Evolutionary conservation across 2,797 vertebrate genomes (phyloP).

Genomic region (Acanthurus tractus): DNA sequence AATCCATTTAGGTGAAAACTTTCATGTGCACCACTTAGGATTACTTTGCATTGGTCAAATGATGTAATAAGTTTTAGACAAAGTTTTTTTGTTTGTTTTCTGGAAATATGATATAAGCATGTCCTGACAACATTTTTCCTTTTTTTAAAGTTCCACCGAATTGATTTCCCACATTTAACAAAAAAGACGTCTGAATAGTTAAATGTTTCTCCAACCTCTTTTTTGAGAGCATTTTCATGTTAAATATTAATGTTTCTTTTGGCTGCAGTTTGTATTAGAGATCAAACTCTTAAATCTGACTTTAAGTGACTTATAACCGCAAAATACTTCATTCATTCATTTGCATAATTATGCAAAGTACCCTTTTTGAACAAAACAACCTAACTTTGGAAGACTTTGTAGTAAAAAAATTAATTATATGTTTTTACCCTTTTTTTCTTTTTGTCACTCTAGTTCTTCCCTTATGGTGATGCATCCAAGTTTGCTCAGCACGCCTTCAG

Average conservation of each 20-base stretch:
- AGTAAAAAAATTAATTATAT: neutral
- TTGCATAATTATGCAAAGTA: neutral
- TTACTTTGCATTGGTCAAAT: no score
- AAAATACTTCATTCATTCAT: no score
- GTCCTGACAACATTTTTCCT: no score
- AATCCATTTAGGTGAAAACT: no score
- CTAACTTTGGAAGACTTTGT: neutral
- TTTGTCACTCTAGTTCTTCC: constrained; percentile 90
- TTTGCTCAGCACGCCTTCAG: constrained; percentile 98
- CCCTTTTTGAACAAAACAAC: neutral
- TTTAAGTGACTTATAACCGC: neutral
- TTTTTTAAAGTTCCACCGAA: no score
- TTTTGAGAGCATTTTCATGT: neutral
- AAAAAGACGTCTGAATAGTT: no score
- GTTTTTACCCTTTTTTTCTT: neutral
- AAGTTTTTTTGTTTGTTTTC: no score
- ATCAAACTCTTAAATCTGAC: neutral
- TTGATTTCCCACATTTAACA: no score
- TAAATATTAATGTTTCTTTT: neutral
- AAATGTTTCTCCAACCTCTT: no score
- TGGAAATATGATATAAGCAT: no score
- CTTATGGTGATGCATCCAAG: constrained; percentile 97
- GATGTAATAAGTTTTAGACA: no score
- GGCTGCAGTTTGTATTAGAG: neutral
- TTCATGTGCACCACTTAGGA: no score